These are phyloP conservation scores for Varroa destructor DNA, from an alignment of 1,140 invertebrate species.

Conservation along the genomic window DNA sequence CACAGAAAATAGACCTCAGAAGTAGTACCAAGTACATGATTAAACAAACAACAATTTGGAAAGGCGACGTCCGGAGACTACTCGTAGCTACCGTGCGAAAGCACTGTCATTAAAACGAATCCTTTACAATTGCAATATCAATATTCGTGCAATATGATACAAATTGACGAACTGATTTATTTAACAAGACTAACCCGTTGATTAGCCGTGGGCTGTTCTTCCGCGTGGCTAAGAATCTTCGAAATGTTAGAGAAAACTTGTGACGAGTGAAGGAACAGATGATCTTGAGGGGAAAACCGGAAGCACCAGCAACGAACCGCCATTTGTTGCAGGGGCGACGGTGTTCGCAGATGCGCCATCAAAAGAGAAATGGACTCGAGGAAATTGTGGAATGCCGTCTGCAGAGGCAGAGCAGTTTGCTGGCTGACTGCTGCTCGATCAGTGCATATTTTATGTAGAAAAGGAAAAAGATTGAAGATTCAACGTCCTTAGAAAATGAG, in stretches of 20 bases:
- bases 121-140: no score
- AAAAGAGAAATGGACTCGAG: conserved; percentile 81
- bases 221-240: conserved; percentile 81
- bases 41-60: no score
- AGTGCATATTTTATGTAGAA: no score
- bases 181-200: conserved; percentile 3
- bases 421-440: conserved; percentile 31
- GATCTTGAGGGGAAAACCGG: conserved; percentile 70
- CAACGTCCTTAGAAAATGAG: no score
- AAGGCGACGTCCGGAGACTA: no score
- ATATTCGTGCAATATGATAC: no score
- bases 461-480: no score
- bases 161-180: no score
- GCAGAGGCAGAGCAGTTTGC: conserved; percentile 58
- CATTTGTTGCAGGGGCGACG: conserved; percentile 73
- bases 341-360: conserved; percentile 72
- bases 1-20: no score
- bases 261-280: conserved; percentile 76
- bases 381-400: conserved; percentile 68
- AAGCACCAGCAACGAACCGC: conserved; percentile 86
- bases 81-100: no score
- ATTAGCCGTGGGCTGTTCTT: conserved; percentile 50
- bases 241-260: conserved; percentile 93
- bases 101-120: no score
- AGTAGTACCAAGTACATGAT: no score